Base-by-base conservation (phyloP, 2,888 invertebrate species). In the Micoletzkya japonica region DNA sequence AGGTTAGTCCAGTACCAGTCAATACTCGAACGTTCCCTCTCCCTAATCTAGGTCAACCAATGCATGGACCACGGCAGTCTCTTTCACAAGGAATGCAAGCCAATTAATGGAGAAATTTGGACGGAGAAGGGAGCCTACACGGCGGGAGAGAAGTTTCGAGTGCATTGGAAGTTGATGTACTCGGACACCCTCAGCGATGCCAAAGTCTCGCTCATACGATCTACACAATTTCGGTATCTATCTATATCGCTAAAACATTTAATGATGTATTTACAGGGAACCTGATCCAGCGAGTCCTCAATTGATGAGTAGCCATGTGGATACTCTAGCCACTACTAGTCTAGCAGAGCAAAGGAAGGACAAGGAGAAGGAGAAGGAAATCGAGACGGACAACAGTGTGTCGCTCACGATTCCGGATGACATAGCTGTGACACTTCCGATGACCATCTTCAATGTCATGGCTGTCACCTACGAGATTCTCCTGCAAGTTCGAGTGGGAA, bases 381-480 rank as follows among this genome's bases (percentile, higher is more conserved):
- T 36, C 36, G 49, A 58, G 34, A 60, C 59, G 14, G 59, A 52
- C 34, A 70, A 50, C 37, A 36, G 52, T 14, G 59, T 60, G 3
- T 32, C 70, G 26, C 60, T 78, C 2, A 63, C 68, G 44, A 74
- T 80, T 26, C 80, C 80, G 3, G 39, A 60, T 4, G 54, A 75
- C 50, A 57, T 74, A 17, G 39, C 71, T 0, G 73, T 74, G 24
- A 70, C 77, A 0, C 76, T 78, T 54, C 61, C 75, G 24, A 80
- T 78, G 80, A 72, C 75, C 30, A 64, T 80, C 7, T 80, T 76
- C 77, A 78, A 80, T 59, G 80, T 80, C 10, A 24, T 78, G 2
- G 37, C 66, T 17, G 70, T 77, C 26, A 71, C 69, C 54, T 74
- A 80, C 63, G 61, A 74, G 30, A 64, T 80, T 6, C 54, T 63